A percentile compares a stretch with the other conserved stretches of the same genome.
Conservation (phyloP, 2,113 vertebrate species). For the Callorhinus ursinus region DNA sequence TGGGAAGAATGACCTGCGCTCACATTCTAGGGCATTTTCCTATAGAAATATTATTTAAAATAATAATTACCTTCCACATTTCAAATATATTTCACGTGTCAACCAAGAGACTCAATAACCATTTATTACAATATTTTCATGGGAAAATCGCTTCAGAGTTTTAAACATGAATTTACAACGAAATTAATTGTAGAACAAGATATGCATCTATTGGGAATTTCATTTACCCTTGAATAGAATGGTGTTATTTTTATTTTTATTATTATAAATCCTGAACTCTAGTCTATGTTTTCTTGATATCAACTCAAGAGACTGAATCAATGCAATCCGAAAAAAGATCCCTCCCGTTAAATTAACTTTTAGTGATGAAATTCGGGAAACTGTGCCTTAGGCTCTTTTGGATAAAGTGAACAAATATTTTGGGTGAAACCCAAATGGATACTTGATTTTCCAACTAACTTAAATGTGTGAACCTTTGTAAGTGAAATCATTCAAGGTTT, state of each 20-base stretch:
- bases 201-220: background rate
- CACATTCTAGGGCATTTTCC: background rate
- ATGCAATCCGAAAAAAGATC: background rate
- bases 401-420: slow-evolving; percentile 52
- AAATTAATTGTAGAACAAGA: slow-evolving; percentile 35
- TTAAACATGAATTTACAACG: slow-evolving; percentile 44
- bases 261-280: background rate
- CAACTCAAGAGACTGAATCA: slow-evolving; percentile 25
- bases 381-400: slow-evolving; percentile 12
- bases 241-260: background rate
- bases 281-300: background rate
- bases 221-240: background rate
- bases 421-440: slow-evolving; percentile 52
- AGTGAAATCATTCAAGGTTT: slow-evolving; percentile 57
- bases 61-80: slow-evolving; percentile 26
- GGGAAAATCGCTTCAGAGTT: slow-evolving; percentile 25
- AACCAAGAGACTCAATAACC: background rate
- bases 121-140: background rate
- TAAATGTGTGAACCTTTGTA: slow-evolving; percentile 61
- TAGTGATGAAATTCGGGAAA: slow-evolving; percentile 31
- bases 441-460: slow-evolving; percentile 69
- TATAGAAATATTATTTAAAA: slow-evolving; percentile 33
- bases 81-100: slow-evolving; percentile 13
- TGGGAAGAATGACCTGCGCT: background rate
- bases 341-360: slow-evolving; percentile 45